phyloP scores from a whole-genome alignment of 1,140 invertebrate species.

The Leptinotarsa defecta region DNA sequence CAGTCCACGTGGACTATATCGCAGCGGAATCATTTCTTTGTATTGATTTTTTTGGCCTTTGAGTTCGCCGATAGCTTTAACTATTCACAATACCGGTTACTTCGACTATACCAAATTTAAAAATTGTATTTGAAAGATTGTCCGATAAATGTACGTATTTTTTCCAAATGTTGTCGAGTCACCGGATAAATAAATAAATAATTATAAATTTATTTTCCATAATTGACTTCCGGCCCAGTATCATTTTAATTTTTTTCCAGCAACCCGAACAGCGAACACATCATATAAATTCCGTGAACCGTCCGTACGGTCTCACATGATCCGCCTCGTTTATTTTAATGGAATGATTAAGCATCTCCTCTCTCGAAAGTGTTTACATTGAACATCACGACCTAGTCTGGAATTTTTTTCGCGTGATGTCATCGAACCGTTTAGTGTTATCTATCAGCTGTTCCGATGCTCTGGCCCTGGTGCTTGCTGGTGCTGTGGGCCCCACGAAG shows the following conservation, averaged over 20 bases:
- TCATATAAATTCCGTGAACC: neutral
- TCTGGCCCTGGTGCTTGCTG: too few relatives aligned
- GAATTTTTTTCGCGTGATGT: conserved; percentile 39
- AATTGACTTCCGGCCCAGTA: neutral
- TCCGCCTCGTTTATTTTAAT: conserved; percentile 4
- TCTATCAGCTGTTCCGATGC: conserved; percentile 36
- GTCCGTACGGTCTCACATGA: neutral
- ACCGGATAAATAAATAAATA: too few relatives aligned
- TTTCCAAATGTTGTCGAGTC: neutral
- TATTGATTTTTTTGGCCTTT: too few relatives aligned
- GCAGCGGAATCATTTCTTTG: too few relatives aligned
- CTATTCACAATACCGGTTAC: too few relatives aligned
- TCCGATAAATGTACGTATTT: too few relatives aligned
- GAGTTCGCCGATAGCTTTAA: too few relatives aligned
- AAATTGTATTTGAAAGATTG: too few relatives aligned
- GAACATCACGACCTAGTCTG: conserved; percentile 17
- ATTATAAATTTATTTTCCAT: too few relatives aligned
- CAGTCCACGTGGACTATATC: too few relatives aligned
- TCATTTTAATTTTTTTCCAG: neutral
- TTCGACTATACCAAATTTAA: too few relatives aligned
- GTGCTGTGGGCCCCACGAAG: conserved; percentile 28
- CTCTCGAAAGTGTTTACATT: conserved; percentile 16
- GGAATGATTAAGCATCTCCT: conserved; percentile 12
- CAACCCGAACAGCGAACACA: neutral
- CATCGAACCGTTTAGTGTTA: conserved; percentile 23